A percentile compares a stretch with the other conserved stretches of the same genome.
Conservation (phyloP, 2,888 invertebrate species). For the Chymomyza amoena region DNA sequence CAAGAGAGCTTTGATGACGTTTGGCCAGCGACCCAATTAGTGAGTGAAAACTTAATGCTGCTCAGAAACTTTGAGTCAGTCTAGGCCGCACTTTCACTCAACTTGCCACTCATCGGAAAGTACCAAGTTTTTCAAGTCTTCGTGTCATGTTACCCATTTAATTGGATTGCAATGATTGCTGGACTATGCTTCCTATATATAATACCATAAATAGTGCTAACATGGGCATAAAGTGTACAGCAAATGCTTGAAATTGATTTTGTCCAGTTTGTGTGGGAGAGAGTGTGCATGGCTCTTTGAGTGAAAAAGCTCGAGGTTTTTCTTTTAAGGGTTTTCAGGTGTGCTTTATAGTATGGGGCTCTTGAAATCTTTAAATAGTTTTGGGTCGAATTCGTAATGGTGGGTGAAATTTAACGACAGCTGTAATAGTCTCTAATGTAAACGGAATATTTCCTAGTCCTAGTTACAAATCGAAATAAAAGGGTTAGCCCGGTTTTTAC, state of each 20-base stretch:
- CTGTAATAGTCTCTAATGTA: no score
- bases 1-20: constrained; percentile 2
- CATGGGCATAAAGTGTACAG: not conserved
- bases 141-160: constrained; percentile 42
- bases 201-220: not conserved
- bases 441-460: no score
- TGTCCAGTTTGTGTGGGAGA: not conserved
- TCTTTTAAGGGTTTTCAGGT: not conserved
- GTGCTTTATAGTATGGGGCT: not conserved
- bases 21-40: constrained; percentile 49
- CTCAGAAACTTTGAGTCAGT: not conserved
- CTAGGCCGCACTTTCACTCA: not conserved
- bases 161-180: constrained; percentile 61
- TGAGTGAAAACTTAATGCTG: constrained; percentile 21
- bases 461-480: no score
- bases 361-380: not conserved
- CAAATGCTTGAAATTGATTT: constrained; percentile 48
- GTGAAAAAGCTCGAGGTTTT: not conserved
- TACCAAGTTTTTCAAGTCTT: not conserved
- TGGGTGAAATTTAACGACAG: no score
- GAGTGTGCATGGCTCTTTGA: not conserved
- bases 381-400: not conserved
- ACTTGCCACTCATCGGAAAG: not conserved
- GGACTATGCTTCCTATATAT: not conserved
- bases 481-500: no score